These are phyloP conservation scores for Petromus typicus DNA, from an alignment of 2,113 vertebrate species.

Conservation along the genomic window DNA sequence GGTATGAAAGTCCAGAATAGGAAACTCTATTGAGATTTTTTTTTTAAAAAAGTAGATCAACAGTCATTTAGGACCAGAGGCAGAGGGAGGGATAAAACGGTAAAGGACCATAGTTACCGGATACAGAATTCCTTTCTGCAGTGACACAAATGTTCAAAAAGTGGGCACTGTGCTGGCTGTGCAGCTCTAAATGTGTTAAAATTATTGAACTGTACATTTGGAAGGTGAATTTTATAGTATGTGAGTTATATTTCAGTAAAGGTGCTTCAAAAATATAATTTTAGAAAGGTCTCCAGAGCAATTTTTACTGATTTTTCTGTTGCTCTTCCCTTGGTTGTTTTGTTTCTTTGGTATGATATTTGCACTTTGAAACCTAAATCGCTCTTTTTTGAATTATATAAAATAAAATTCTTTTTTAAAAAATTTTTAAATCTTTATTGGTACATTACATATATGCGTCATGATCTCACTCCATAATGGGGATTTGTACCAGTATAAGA, in stretches of 20 bases:
- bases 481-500: no score
- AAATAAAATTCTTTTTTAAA: not conserved
- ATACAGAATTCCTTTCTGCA: not conserved
- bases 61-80: not conserved
- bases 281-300: not conserved
- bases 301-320: not conserved
- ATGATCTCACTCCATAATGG: no score
- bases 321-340: not conserved
- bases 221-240: not conserved
- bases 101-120: not conserved
- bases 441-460: no score
- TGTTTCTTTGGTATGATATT: not conserved
- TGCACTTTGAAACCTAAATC: not conserved
- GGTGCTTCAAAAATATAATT: not conserved
- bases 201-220: not conserved
- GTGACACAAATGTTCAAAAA: not conserved
- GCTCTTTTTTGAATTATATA: not conserved
- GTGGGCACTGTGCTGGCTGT: not conserved
- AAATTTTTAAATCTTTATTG: no score
- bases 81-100: no score
- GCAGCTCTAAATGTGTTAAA: not conserved
- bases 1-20: not conserved
- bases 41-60: not conserved
- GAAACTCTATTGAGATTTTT: no score
- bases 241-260: not conserved